Percentiles rank a stretch among this genome's conserved stretches.
These are phyloP conservation scores for Aporophyla nigra DNA, from an alignment of 2,888 invertebrate species.

Conservation along the genomic window DNA sequence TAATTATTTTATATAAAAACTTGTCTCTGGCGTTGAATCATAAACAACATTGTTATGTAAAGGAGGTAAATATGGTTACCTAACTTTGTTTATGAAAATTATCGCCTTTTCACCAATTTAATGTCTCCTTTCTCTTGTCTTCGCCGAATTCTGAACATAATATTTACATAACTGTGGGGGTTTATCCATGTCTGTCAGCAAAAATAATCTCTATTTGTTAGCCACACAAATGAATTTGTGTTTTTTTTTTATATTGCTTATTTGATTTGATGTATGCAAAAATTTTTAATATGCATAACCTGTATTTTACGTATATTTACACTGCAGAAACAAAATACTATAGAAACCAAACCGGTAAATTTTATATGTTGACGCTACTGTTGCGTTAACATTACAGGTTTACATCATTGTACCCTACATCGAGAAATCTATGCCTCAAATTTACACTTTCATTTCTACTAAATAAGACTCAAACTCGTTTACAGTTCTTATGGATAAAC, in stretches of 20 bases:
- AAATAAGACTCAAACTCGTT: slow-evolving; percentile 42
- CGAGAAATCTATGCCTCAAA: slow-evolving; percentile 11
- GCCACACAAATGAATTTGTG: neutral
- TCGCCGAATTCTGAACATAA: slow-evolving; percentile 9
- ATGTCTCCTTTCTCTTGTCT: slow-evolving; percentile 41
- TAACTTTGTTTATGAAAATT: slow-evolving; percentile 34
- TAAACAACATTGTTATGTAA: neutral
- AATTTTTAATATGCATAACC: neutral
- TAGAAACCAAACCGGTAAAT: slow-evolving; percentile 52
- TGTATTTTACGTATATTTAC: neutral
- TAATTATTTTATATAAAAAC: neutral
- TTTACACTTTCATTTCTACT: neutral
- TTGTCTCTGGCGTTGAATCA: neutral
- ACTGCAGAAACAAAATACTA: slow-evolving; percentile 32
- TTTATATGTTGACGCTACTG: slow-evolving; percentile 67
- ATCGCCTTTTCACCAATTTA: slow-evolving; percentile 34
- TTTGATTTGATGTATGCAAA: neutral
- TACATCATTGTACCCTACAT: slow-evolving; percentile 60
- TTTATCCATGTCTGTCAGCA: neutral
- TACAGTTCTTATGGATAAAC: slow-evolving; percentile 16
- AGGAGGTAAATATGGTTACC: neutral
- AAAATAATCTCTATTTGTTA: neutral
- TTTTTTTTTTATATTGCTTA: neutral
- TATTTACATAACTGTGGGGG: slow-evolving; percentile 23
- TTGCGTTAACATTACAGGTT: slow-evolving; percentile 61